Evolutionary conservation across 2,888 invertebrate genomes (phyloP), one percentile per base, ranked within the genome.

Genomic region (Spodoptera littoralis): DNA sequence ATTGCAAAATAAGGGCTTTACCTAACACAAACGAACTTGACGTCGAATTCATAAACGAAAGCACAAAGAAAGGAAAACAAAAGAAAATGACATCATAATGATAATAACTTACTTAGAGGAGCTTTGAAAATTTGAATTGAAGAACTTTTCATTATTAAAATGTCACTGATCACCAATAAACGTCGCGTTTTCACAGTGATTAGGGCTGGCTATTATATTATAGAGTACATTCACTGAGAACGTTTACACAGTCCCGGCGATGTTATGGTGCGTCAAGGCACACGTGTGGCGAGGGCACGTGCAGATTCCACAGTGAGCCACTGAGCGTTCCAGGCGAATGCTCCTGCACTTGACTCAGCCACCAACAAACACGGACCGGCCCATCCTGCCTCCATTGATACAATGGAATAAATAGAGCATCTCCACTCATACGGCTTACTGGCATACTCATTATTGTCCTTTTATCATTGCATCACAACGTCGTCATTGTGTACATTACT

Each of bases 261-360:
- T 86, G 83, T 82, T 84, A 82, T 86, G 85, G 84, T 88, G 83
- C 87, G 88, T 86, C 84, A 84, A 73, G 73, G 68, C 80, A 87
- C 92, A 90, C 92, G 93, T 92, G 93, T 89, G 83, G 54, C 77
- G 79, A 65, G 81, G 79, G 80, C 91, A 92, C 93, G 91, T 91
- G 92, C 89, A 84, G 90, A 85, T 82, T 87, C 86, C 87, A 84
- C 88, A 88, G 89, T 92, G 93, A 91, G 86, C 82, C 77, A 77
- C 76, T 70, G 72, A 74, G 75, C 89, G 94, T 94, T 94, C 93
- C 94, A 92, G 90, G 74, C 91, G 86, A 87, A 78, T 85, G 92
- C 84, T 89, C 92, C 92, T 91, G 91, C 93, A 93, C 93, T 92
- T 93, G 92, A 93, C 92, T 92, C 90, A 77, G 54, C 79, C 71